Evolutionary conservation across 2,888 invertebrate genomes (phyloP), one percentile per base, ranked within the genome.

Genomic region (Lepeophtheirus nordmannii): DNA sequence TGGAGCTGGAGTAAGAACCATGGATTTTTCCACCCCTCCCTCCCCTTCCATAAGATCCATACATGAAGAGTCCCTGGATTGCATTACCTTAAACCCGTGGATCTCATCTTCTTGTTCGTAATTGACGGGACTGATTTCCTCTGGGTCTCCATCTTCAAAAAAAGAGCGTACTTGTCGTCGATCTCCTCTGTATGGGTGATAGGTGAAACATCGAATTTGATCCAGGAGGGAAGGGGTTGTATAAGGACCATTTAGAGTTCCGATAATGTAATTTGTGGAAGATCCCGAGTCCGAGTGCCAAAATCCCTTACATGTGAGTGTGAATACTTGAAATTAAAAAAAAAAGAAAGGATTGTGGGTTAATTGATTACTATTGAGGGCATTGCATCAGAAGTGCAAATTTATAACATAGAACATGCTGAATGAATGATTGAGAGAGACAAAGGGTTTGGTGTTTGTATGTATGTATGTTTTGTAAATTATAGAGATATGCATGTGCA

Each of bases 161-260:
- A 5, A 46, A 17, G 53, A 46, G 53, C 53, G 53, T n/a, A 46
- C 53, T 46, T 46, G 53, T n/a, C 53, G 53, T 5, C 53, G 53
- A 8, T 46, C 53, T n/a, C 53, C 53, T 46, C 8, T 46, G 8
- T 46, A 46, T 14, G 53, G 53, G 53, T 46, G 53, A 46, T 46
- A 46, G 17, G 53, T n/a, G 8, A 46, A 46, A 8, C 53, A 46
- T 14, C 53, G 53, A 17, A 46, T 46, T 46, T 46, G 53, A 46
- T 46, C 53, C 17, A 46, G 53, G 53, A 46, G 53, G 53, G 53
- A 46, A 46, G 53, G 53, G n/a, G 53, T 46, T 46, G 53, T 46
- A 8, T 46, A 46, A 46, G 53, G 53, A 17, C 53, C 53, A 17
- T 46, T 14, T 3, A 46, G 53, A 8, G 53, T 46, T 14, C 53